Conservation (phyloP, 2,113 vertebrate species). For the Apistogramma diplotaenia region DNA sequence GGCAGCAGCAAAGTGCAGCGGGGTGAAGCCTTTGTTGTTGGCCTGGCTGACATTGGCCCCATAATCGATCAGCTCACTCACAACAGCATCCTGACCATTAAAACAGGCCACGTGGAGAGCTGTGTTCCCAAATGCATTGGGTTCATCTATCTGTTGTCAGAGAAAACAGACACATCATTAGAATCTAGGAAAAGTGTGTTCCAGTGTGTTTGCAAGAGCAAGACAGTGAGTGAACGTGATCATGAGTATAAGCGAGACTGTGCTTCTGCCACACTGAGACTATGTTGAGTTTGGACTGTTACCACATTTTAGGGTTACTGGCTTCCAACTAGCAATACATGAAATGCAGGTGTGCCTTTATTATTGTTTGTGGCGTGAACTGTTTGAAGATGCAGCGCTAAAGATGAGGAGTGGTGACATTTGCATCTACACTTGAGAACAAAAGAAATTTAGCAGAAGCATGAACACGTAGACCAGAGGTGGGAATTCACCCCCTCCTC, state of each 20-base stretch:
- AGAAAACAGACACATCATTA: background rate
- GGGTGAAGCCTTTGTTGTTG: conserved; percentile 95
- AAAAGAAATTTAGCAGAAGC: no score
- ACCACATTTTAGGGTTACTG: no score
- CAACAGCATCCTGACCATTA: conserved; percentile 93
- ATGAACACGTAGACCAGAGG: no score
- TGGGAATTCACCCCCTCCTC: no score
- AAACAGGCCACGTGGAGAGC: conserved; percentile 94
- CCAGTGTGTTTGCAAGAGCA: background rate
- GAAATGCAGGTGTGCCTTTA: background rate
- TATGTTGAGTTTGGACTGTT: no score
- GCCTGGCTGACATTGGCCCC: conserved; percentile 95
- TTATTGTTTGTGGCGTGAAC: background rate
- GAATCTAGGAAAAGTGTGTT: background rate
- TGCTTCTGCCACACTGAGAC: no score
- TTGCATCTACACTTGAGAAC: no score
- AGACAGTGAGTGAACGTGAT: no score
- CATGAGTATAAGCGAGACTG: no score
- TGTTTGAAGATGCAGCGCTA: background rate
- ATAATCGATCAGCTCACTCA: conserved; percentile 92
- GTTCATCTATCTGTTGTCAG: conserved; percentile 87
- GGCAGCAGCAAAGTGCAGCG: conserved; percentile 94
- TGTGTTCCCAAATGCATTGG: conserved; percentile 93
- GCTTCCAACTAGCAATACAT: background rate
- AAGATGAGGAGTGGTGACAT: no score